These are phyloP conservation scores for Clarias batrachus DNA, from an alignment of 2,113 vertebrate species.

Conservation along the genomic window DNA sequence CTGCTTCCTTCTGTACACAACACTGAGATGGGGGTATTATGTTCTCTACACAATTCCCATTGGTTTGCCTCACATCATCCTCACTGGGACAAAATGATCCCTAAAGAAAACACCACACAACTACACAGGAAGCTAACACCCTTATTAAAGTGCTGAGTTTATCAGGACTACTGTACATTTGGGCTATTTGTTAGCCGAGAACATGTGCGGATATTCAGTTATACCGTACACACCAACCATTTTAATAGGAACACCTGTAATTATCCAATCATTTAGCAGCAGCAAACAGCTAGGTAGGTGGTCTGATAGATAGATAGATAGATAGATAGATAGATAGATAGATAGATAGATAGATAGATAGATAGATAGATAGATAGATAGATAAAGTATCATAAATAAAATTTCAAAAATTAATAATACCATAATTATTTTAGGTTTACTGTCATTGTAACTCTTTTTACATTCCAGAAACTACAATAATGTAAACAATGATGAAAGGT, in stretches of 20 bases:
- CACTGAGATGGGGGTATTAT: not conserved
- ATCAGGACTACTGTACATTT: not conserved
- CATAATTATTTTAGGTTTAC: not conserved
- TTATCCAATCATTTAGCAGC: not conserved
- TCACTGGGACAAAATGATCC: not conserved
- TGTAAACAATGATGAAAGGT: not conserved
- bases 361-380: not conserved
- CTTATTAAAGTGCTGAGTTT: not conserved
- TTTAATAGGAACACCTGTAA: not conserved
- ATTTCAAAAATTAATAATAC: not conserved
- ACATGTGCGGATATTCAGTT: not conserved
- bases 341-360: not conserved
- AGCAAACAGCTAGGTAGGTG: not conserved
- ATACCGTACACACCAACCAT: not conserved
- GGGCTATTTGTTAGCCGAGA: not conserved
- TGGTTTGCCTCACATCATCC: not conserved
- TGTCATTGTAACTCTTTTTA: not conserved
- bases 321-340: not conserved
- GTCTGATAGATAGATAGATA: not conserved
- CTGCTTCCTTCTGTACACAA: conserved; percentile 21
- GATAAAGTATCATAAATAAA: not conserved
- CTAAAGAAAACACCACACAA: conserved; percentile 7
- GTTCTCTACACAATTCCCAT: not conserved
- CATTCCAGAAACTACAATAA: not conserved
- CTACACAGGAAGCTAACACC: not conserved